Evolutionary conservation across 1,140 invertebrate species (phyloP).

Genomic region (Hyposmocoma kahamanoa): DNA sequence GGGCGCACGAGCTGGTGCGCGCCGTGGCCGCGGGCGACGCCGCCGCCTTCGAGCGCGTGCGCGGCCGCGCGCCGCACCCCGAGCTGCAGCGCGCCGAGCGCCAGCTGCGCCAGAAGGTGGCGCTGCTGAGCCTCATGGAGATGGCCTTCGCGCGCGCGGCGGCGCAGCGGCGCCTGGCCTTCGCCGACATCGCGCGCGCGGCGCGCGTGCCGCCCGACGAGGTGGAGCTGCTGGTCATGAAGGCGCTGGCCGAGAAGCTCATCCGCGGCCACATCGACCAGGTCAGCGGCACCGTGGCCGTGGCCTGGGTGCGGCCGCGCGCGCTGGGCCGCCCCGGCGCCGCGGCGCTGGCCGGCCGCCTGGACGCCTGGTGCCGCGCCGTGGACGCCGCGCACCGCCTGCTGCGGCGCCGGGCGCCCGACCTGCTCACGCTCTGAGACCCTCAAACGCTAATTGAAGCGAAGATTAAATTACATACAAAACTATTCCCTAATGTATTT

Average conservation of each 20-base stretch:
- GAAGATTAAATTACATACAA: no score
- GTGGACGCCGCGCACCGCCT: constrained; percentile 37
- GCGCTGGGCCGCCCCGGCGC: constrained; percentile 46
- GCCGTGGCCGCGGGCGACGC: constrained; percentile 97
- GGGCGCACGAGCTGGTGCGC: constrained; percentile 92
- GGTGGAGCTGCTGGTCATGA: constrained; percentile 98
- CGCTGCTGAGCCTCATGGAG: constrained; percentile 97
- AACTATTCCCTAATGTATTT: no score
- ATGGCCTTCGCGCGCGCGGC: constrained; percentile 85
- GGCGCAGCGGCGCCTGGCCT: constrained; percentile 86
- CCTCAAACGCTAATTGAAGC: no score
- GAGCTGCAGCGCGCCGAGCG: constrained; percentile 91
- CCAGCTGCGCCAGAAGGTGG: constrained; percentile 93
- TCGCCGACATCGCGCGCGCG: constrained; percentile 91
- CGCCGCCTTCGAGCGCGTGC: constrained; percentile 82
- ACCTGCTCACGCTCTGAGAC: constrained; percentile 29
- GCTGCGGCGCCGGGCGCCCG: constrained; percentile 31
- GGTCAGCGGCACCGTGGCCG: constrained; percentile 48
- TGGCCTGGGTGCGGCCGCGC: constrained; percentile 54
- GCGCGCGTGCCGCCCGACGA: constrained; percentile 88
- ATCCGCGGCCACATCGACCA: constrained; percentile 97
- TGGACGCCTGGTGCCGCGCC: constrained; percentile 52
- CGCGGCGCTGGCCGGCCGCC: constrained; percentile 39
- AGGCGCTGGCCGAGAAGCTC: constrained; percentile 95
- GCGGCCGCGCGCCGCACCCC: constrained; percentile 86